Percentiles rank a stretch among this genome's conserved stretches.
phyloP scores from a whole-genome alignment of 2,888 invertebrate species.

The Callinectes sapidus region DNA sequence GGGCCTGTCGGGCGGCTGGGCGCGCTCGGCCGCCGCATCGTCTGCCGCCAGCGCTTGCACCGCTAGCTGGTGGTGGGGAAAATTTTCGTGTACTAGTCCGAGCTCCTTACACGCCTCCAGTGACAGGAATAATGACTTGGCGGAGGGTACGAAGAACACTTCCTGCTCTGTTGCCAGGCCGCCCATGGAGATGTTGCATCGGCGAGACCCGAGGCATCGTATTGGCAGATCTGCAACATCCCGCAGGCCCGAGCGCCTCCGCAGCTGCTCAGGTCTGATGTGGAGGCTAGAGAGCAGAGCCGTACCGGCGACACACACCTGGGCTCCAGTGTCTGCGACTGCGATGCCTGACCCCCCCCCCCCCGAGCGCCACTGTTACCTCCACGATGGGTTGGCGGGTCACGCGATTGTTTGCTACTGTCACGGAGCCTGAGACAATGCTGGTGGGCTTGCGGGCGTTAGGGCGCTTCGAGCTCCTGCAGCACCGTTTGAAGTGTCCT shows the following conservation, averaged over 20 bases:
- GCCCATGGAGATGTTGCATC: neutral
- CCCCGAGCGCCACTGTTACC: neutral
- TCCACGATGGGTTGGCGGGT: neutral
- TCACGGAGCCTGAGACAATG: neutral
- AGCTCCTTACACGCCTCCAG: neutral
- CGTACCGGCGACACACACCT: neutral
- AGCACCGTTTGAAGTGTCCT: constrained; percentile 29
- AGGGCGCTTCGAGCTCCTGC: neutral
- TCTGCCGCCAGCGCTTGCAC: no score
- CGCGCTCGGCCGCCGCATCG: neutral
- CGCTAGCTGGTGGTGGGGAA: neutral
- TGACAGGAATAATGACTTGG: neutral
- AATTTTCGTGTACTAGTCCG: neutral
- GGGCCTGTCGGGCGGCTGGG: neutral
- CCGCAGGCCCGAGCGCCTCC: neutral
- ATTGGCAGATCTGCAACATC: neutral
- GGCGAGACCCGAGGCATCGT: neutral
- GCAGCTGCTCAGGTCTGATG: neutral
- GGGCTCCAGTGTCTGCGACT: neutral
- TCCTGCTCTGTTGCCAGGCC: neutral
- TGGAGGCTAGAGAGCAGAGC: neutral
- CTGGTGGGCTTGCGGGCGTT: neutral
- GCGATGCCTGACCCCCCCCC: no score
- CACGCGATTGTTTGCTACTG: neutral
- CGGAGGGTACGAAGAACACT: neutral